These are phyloP conservation scores for Etheostoma cragini DNA, from an alignment of 2,113 vertebrate genomes.

Conservation along the genomic window DNA sequence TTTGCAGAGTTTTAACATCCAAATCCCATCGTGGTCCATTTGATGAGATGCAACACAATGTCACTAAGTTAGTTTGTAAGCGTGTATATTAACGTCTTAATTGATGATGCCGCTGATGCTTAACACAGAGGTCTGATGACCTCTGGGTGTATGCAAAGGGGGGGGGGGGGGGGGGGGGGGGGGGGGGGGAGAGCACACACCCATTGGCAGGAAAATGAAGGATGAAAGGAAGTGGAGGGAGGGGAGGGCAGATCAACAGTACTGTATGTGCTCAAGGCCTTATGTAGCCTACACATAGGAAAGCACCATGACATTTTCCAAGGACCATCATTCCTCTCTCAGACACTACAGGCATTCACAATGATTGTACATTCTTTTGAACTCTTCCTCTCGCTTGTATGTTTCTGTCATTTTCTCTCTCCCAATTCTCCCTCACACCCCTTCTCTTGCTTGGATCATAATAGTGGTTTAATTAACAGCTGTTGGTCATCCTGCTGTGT, in stretches of 20 bases:
- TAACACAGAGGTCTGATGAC: slow-evolving; percentile 27
- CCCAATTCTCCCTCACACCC: slow-evolving; percentile 14
- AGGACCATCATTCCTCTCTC: slow-evolving; percentile 50
- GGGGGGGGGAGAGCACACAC: slow-evolving; percentile 29
- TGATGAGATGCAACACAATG: slow-evolving; percentile 42
- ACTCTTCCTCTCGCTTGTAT: slow-evolving; percentile 34
- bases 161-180: neutral
- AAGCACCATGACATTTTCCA: slow-evolving; percentile 64
- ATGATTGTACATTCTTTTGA: slow-evolving; percentile 29
- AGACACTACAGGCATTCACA: slow-evolving; percentile 46
- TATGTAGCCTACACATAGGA: slow-evolving; percentile 37
- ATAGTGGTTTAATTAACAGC: slow-evolving; percentile 66
- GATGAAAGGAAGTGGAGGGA: slow-evolving; percentile 26
- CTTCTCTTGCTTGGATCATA: slow-evolving; percentile 42
- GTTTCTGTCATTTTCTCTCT: slow-evolving; percentile 44
- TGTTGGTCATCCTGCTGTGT: slow-evolving; percentile 50
- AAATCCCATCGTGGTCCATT: slow-evolving; percentile 2
- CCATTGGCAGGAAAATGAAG: slow-evolving; percentile 49
- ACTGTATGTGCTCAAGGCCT: slow-evolving; percentile 18
- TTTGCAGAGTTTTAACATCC: slow-evolving; percentile 2
- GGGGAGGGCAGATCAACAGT: slow-evolving; percentile 15
- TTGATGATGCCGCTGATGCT: slow-evolving; percentile 31
- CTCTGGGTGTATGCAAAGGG: slow-evolving; percentile 2
- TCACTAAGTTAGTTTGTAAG: slow-evolving; percentile 35
- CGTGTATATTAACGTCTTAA: slow-evolving; percentile 26